A percentile compares a stretch with the other conserved stretches of the same genome.
These are phyloP conservation scores for Caenorhabditis tropicalis DNA, from an alignment of 1,140 invertebrate species.

Conservation along the genomic window DNA sequence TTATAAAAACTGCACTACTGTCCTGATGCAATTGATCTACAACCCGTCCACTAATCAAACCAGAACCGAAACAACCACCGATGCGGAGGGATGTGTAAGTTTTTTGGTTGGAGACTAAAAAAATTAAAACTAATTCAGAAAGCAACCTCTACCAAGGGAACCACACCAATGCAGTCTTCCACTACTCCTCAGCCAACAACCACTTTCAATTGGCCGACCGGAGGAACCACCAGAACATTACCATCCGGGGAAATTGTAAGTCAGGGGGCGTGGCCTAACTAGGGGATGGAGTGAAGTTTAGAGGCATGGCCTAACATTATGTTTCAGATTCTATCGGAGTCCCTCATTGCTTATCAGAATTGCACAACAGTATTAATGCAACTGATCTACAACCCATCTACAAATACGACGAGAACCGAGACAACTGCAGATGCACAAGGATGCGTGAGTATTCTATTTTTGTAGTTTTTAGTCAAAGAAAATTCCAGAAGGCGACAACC, in stretches of 20 bases:
- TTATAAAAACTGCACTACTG: not conserved
- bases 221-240: not conserved
- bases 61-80: not conserved
- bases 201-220: not conserved
- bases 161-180: not conserved
- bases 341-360: not conserved
- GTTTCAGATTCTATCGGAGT: not conserved
- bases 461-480: too few relatives aligned
- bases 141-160: not conserved
- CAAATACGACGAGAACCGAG: not conserved
- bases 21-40: not conserved
- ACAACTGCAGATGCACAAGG: not conserved
- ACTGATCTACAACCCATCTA: not conserved
- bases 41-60: not conserved
- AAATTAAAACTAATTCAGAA: not conserved
- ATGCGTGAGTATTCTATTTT: not conserved
- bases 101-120: not conserved
- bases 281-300: too few relatives aligned
- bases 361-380: not conserved
- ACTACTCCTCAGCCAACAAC: not conserved
- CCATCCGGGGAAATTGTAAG: slow-evolving; percentile 2
- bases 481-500: too few relatives aligned
- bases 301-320: too few relatives aligned
- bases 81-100: not conserved
- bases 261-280: too few relatives aligned